Base-by-base conservation (phyloP, 2,888 invertebrate species). In the Altica lythri region DNA sequence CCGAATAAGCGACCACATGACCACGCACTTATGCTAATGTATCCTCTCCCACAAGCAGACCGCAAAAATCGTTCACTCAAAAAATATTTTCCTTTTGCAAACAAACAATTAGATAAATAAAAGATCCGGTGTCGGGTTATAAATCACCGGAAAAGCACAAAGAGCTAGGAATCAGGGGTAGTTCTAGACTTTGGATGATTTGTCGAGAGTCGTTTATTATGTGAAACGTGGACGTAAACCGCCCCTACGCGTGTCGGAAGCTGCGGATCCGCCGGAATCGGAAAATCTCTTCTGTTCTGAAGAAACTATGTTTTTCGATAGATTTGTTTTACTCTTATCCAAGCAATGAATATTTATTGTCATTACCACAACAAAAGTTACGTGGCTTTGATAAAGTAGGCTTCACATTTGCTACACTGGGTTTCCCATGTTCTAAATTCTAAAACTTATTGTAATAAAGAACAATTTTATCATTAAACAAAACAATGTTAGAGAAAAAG, bases 51-150 rank as follows among this genome's bases (percentile, higher is more conserved):
- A 66, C 67, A 63, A 60, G 54, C 52, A 57, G 53, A 66, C 68
- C 66, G 58, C 67, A 67, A 66, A 65, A 67, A 66, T 66, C 65
- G 64, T 65, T 64, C 67, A 67, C 55, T 65, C 64, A 67, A 70
- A 71, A 72, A 71, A 68, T 66, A 61, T 58, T 65, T 65, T 65
- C 64, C 63, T 57, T 66, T 61, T 38, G 60, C 67, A 68, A 68
- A 67, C 68, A 68, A 70, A 71, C 72, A 73, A 73, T 73, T 72
- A 72, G 70, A 72, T 72, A 72, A 38, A 71, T 72, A 73, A 72
- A 72, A 71, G 70, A 70, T 73, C 73, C 73, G 72, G 66, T 61
- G 16, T 9, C 2, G 34, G 8, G 9, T 34, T 16, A 64, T 67
- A 66, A 68, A 67, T 67, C 68, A 67, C 60, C 55, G 45, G 48